A percentile compares a stretch with the other conserved stretches of the same genome.
These are phyloP conservation scores for Parthenolecanium corni DNA, from an alignment of 2,888 invertebrate species.

Conservation along the genomic window DNA sequence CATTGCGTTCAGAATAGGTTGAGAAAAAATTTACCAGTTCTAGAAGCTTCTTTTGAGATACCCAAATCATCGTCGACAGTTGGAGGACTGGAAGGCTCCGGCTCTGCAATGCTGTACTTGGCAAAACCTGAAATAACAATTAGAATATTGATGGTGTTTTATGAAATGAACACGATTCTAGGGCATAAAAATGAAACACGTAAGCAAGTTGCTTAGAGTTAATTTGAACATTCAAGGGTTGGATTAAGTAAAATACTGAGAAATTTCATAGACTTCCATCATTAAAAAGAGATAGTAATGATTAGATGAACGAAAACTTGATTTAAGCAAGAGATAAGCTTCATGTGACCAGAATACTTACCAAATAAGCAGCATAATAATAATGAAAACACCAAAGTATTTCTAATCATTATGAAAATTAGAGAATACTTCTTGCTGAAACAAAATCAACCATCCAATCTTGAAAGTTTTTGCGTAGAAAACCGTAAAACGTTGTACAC, in stretches of 20 bases:
- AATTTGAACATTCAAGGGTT: no score
- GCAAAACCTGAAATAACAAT: conserved; percentile 10
- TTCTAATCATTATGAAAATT: neutral
- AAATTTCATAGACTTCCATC: no score
- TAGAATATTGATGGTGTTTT: neutral
- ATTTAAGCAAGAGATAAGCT: no score
- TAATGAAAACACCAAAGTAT: neutral
- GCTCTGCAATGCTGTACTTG: conserved; percentile 23
- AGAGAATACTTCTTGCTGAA: neutral
- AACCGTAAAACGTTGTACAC: neutral
- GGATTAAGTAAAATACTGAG: no score
- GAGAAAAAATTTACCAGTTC: conserved; percentile 55
- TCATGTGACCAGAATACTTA: neutral
- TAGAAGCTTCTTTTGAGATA: conserved; percentile 72
- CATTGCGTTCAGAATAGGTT: conserved; percentile 2
- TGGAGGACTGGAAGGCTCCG: conserved; percentile 38
- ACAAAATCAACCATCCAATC: neutral
- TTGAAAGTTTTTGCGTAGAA: neutral
- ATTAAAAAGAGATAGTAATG: no score
- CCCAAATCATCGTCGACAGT: conserved; percentile 70
- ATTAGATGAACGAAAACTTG: no score
- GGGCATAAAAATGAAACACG: no score
- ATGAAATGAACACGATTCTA: neutral
- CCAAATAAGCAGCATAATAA: neutral
- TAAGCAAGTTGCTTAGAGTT: no score